Conservation (phyloP, 2,888 invertebrate genomes). For the Hirtodrosophila cameraria region DNA sequence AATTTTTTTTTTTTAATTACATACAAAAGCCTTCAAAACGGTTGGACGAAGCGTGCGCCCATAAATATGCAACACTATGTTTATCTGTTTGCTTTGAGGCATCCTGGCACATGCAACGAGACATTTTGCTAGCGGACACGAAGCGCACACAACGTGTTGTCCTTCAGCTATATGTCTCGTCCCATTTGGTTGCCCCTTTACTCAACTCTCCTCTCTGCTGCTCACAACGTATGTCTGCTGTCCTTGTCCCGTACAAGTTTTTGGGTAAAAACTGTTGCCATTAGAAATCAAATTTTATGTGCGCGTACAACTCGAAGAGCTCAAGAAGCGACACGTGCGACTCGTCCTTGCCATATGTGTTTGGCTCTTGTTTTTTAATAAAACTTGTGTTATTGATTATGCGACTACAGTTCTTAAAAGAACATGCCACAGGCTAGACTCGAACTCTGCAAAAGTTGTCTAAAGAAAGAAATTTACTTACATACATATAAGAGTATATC, state of each 20-base stretch:
- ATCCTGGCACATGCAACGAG: conserved; percentile 41
- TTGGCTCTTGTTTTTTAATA: conserved; percentile 10
- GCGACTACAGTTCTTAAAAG: conserved; percentile 10
- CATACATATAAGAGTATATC: no score
- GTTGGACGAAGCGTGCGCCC: conserved; percentile 25
- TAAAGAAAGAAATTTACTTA: conserved; percentile 15
- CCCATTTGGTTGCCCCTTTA: neutral
- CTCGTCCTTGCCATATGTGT: conserved; percentile 1
- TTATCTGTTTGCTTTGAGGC: conserved; percentile 25
- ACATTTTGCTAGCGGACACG: conserved; percentile 39
- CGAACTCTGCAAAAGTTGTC: conserved; percentile 1
- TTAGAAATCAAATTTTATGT: conserved; percentile 46
- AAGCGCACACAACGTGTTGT: conserved; percentile 21
- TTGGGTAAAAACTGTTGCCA: conserved; percentile 27
- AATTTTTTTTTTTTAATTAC: conserved; percentile 57
- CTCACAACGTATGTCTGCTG: neutral
- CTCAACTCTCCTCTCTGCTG: no score
- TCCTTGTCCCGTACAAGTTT: conserved; percentile 13
- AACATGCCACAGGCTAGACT: neutral
- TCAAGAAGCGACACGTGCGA: conserved; percentile 28
- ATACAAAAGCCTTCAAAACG: conserved; percentile 46
- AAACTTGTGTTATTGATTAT: conserved; percentile 46
- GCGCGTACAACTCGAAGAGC: conserved; percentile 7
- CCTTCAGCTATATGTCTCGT: conserved; percentile 12
- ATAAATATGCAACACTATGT: conserved; percentile 63